phyloP scores from a whole-genome alignment of 2,113 vertebrate species.

The Cathartes aura region DNA sequence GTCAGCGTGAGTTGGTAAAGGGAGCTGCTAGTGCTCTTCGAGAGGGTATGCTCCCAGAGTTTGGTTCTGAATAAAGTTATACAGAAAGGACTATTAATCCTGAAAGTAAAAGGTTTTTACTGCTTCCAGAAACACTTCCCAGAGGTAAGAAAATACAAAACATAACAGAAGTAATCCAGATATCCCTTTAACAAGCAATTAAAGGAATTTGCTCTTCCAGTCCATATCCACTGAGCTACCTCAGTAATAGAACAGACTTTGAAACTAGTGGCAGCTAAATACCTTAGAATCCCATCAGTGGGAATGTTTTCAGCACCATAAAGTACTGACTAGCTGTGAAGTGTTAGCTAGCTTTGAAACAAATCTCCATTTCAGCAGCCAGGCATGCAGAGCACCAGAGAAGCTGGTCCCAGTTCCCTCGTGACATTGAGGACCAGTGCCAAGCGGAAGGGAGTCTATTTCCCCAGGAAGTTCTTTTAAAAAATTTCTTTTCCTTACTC shows the following conservation, averaged over 20 bases:
- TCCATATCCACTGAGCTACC: background rate
- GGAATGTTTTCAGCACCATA: background rate
- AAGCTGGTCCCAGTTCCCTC: background rate
- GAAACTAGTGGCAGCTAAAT: background rate
- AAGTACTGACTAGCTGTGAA: background rate
- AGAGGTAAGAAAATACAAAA: background rate
- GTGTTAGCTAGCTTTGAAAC: background rate
- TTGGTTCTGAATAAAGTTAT: background rate
- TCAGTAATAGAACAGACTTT: background rate
- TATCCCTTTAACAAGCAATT: background rate
- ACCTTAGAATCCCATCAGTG: background rate
- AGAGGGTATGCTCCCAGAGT: background rate
- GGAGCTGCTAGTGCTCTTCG: background rate
- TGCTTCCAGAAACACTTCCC: background rate
- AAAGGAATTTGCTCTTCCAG: background rate
- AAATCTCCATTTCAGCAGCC: background rate
- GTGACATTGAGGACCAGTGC: background rate
- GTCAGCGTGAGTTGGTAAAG: accelerated
- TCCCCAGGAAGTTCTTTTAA: constrained; percentile 38
- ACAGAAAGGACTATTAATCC: background rate
- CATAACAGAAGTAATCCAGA: background rate
- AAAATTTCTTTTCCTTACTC: constrained; percentile 32
- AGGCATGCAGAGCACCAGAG: background rate
- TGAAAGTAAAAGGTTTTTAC: background rate
- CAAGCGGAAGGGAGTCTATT: constrained; percentile 25